Evolutionary conservation across 2,113 vertebrate genomes (phyloP).

Genomic region (human): GRCh38 chr11:92237501-92238000

Average conservation of each 20-base stretch:
- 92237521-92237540: neutral
- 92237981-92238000: neutral
- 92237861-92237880: neutral
- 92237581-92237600: neutral
- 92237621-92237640: neutral
- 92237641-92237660: neutral
- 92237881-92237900: neutral
- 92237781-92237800: neutral
- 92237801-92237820: neutral
- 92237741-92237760: neutral
- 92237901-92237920: neutral
- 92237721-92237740: neutral
- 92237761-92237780: neutral
- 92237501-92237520: neutral
- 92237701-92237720: neutral
- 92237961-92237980: neutral
- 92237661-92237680: neutral
- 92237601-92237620: neutral
- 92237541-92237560: neutral
- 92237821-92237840: neutral
- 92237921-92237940: neutral
- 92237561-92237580: neutral
- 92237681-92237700: neutral
- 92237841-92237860: neutral
- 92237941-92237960: neutral